Percentiles rank a stretch among this genome's conserved stretches.
Conservation (phyloP, 2,797 vertebrate genomes). For the Galagoides demidoff region DNA sequence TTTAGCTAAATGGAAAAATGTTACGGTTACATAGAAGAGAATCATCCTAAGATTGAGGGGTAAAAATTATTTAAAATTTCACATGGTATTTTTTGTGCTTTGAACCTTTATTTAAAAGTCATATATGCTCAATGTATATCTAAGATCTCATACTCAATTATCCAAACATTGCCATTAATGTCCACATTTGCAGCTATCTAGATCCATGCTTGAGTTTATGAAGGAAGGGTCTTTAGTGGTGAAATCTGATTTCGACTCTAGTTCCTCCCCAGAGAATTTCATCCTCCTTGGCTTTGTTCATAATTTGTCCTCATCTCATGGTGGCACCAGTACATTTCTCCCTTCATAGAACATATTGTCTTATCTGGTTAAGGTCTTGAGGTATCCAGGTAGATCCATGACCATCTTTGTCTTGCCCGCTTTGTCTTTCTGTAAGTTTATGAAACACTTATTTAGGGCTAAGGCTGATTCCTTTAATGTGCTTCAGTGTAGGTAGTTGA, state of each 20-base stretch:
- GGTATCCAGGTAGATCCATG: background rate
- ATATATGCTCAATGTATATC: background rate
- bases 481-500: background rate
- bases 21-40: slow-evolving; percentile 13
- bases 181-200: background rate
- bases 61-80: background rate
- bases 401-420: background rate
- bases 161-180: background rate
- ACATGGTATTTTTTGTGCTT: background rate
- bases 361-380: slow-evolving; percentile 31
- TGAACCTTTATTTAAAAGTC: background rate
- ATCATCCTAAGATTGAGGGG: background rate
- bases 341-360: background rate
- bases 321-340: background rate
- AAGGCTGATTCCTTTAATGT: background rate
- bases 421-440: background rate
- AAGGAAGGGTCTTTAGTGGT: background rate
- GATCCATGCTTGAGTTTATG: background rate
- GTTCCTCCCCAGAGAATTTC: background rate
- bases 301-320: background rate
- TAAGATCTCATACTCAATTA: background rate
- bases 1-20: slow-evolving; percentile 48
- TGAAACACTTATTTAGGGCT: slow-evolving; percentile 4
- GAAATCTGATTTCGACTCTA: background rate
- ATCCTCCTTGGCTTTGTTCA: background rate